These are phyloP conservation scores for Ophonus ardosiacus DNA, from an alignment of 2,888 invertebrate genomes.

Conservation along the genomic window DNA sequence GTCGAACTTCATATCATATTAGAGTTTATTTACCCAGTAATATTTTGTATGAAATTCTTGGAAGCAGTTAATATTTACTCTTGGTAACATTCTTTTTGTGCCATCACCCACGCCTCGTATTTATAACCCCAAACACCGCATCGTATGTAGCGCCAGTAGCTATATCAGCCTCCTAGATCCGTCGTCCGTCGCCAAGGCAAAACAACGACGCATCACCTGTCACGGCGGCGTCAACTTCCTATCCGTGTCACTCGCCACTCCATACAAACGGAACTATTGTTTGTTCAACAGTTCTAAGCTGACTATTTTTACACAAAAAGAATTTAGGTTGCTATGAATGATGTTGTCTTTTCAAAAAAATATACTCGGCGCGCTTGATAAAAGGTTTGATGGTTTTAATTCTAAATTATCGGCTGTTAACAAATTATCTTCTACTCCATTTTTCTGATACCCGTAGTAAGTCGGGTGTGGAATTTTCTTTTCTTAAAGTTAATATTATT, in stretches of 20 bases:
- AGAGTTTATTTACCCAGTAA: background rate
- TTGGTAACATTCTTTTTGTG: slow-evolving; percentile 18
- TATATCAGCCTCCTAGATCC: background rate
- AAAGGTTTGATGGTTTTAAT: too few species aligned
- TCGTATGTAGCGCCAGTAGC: slow-evolving; percentile 33
- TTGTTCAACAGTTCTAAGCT: slow-evolving; percentile 48
- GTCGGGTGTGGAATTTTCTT: too few species aligned
- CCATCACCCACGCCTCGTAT: slow-evolving; percentile 26
- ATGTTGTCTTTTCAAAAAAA: too few species aligned
- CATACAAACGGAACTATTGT: slow-evolving; percentile 62
- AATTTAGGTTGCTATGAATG: slow-evolving; percentile 45
- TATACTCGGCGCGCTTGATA: too few species aligned
- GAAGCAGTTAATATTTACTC: slow-evolving; percentile 14
- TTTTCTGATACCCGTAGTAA: too few species aligned
- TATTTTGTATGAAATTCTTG: slow-evolving; percentile 23
- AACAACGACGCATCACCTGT: slow-evolving; percentile 53
- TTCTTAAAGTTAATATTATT: too few species aligned
- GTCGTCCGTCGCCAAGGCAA: slow-evolving; percentile 20
- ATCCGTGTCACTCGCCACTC: slow-evolving; percentile 59
- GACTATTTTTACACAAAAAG: slow-evolving; percentile 47
- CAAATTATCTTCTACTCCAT: too few species aligned
- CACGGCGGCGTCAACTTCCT: slow-evolving; percentile 60
- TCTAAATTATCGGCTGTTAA: too few species aligned
- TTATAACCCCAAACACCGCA: slow-evolving; percentile 51
- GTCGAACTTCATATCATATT: background rate